A percentile compares a stretch with the other conserved stretches of the same genome.
Evolutionary conservation across 2,797 vertebrate genomes (phyloP).

Genomic region (Lepilemur ruficaudatus): DNA sequence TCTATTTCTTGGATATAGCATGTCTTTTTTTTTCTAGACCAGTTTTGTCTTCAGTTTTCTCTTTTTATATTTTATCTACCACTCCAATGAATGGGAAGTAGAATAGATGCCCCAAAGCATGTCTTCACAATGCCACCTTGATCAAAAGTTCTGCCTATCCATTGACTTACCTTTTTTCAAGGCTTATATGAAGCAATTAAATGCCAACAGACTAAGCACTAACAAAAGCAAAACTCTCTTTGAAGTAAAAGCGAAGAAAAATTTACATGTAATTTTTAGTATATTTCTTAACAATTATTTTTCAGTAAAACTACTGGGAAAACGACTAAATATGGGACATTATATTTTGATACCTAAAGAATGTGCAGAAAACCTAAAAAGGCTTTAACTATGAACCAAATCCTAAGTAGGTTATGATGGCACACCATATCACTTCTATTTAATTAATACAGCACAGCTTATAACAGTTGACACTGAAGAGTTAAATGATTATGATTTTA

Average conservation of each 20-base stretch:
- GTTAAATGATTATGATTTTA: constrained; percentile 10
- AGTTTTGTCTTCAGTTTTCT: not conserved
- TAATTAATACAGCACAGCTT: not conserved
- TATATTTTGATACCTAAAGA: constrained; percentile 19
- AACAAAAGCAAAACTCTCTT: constrained; percentile 23
- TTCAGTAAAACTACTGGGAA: not conserved
- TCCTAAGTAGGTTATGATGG: not conserved
- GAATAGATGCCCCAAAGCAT: not conserved
- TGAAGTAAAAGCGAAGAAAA: constrained; percentile 27
- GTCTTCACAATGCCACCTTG: not conserved
- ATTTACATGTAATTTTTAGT: not conserved
- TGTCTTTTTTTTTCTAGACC: not conserved
- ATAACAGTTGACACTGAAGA: not conserved
- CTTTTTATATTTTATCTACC: not conserved
- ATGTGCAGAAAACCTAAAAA: not conserved
- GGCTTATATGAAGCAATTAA: not conserved
- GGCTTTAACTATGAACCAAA: not conserved
- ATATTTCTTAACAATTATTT: not conserved
- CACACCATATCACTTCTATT: not conserved
- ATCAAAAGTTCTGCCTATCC: not conserved
- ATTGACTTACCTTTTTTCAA: not conserved
- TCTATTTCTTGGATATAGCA: not conserved
- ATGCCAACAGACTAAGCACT: not conserved
- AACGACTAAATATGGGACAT: not conserved
- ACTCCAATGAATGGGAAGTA: not conserved